phyloP scores from a whole-genome alignment of 2,888 invertebrate genomes.

The Melieria picta region DNA sequence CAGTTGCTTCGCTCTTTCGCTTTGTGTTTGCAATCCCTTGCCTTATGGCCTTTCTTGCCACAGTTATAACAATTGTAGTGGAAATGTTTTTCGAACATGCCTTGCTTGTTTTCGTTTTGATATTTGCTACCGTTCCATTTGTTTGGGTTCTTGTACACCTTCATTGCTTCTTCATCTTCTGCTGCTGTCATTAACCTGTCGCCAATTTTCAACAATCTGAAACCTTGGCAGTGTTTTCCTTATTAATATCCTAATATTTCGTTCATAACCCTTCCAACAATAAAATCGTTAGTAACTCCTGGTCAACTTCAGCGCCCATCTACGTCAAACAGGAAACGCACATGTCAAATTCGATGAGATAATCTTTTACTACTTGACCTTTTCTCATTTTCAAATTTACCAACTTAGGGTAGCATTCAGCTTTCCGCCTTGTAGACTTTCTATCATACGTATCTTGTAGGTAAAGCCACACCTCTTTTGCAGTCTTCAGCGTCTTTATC shows the following conservation, averaged over 20 bases:
- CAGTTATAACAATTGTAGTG: constrained; percentile 27
- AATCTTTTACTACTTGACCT: constrained; percentile 24
- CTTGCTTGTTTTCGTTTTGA: constrained; percentile 2
- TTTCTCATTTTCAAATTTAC: constrained; percentile 33
- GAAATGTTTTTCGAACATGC: constrained; percentile 10
- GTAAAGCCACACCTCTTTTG: no score
- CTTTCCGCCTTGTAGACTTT: constrained; percentile 23
- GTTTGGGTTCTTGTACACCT: no score
- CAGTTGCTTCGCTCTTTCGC: constrained; percentile 3
- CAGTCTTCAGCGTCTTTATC: no score
- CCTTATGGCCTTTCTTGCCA: constrained; percentile 22
- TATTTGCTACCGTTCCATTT: no score
- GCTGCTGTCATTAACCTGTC: no score
- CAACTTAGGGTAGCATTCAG: neutral
- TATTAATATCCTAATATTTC: constrained; percentile 27
- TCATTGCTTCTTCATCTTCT: no score
- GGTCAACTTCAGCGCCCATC: constrained; percentile 31
- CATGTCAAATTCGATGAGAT: constrained; percentile 29
- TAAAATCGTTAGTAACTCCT: constrained; percentile 28
- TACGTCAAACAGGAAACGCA: constrained; percentile 25
- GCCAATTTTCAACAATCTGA: no score
- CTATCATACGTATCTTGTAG: constrained; percentile 16
- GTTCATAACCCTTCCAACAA: constrained; percentile 29
- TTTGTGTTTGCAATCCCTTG: constrained; percentile 10
- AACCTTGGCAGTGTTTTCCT: constrained; percentile 27